A percentile compares a stretch with the other conserved stretches of the same genome.
phyloP scores from a whole-genome alignment of 2,113 vertebrate genomes.

The Mirounga angustirostris region DNA sequence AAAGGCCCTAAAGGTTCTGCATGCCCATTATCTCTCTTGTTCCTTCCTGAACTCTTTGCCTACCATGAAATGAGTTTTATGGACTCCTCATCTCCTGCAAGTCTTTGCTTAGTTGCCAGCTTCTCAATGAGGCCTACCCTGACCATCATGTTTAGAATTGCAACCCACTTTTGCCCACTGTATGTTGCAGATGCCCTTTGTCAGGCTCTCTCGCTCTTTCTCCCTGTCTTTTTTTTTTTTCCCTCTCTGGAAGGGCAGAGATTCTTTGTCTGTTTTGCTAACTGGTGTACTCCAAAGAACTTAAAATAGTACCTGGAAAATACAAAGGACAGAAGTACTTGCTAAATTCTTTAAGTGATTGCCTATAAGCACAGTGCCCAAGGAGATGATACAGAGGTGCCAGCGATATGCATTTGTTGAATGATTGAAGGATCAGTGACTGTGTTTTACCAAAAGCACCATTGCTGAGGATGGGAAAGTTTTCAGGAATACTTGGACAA shows the following conservation, averaged over 20 bases:
- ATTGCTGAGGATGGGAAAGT: neutral
- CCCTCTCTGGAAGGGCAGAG: neutral
- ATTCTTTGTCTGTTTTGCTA: neutral
- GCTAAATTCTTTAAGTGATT: neutral
- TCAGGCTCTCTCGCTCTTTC: neutral
- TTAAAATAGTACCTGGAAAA: neutral
- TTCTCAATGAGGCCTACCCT: neutral
- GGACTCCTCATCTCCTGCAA: no score
- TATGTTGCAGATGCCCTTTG: neutral
- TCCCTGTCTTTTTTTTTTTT: neutral
- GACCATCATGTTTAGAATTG: neutral
- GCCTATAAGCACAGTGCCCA: neutral
- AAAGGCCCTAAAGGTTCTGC: neutral
- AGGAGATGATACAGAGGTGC: neutral
- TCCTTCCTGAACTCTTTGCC: constrained; percentile 4
- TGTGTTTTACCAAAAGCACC: neutral
- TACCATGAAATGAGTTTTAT: neutral
- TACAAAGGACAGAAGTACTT: neutral
- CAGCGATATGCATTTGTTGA: neutral
- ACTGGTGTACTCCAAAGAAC: neutral
- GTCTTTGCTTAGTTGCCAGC: neutral
- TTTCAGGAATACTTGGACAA: neutral
- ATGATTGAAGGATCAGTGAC: neutral
- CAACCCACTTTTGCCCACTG: neutral
- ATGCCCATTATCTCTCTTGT: neutral